Evolutionary conservation across 2,113 vertebrate species (phyloP).

Genomic region (Pseudorectes ferrugineus): DNA sequence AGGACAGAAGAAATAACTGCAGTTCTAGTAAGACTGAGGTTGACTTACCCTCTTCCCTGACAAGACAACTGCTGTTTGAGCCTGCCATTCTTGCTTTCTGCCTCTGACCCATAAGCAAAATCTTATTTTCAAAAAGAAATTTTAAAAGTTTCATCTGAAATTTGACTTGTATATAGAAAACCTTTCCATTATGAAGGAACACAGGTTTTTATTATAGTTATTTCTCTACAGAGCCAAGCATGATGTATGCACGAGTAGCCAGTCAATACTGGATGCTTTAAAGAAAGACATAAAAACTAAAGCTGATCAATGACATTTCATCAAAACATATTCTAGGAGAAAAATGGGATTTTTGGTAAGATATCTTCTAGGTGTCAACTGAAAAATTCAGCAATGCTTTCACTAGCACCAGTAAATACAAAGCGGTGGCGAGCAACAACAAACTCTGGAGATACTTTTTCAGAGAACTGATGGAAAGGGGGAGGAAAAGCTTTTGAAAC

Average conservation of each 20-base stretch:
- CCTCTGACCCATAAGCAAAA: background rate
- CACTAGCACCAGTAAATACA: background rate
- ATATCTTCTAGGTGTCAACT: background rate
- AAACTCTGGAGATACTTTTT: background rate
- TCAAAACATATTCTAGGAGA: background rate
- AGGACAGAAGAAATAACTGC: background rate
- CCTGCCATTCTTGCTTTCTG: background rate
- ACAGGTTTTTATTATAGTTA: background rate
- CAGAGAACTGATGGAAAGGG: background rate
- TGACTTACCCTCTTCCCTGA: background rate
- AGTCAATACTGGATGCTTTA: background rate
- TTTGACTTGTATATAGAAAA: background rate
- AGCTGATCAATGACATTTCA: background rate
- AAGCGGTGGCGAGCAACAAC: background rate
- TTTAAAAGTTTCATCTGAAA: background rate
- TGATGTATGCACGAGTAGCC: background rate
- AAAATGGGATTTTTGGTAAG: background rate
- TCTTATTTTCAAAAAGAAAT: background rate
- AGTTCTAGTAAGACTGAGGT: background rate
- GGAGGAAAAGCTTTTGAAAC: background rate
- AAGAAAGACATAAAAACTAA: background rate
- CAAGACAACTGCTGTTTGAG: background rate
- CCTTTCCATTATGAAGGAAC: background rate
- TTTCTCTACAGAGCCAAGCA: background rate
- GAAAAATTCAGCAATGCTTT: background rate